Conservation (phyloP, 2,797 vertebrate species). For the Sciurus vulgaris region DNA sequence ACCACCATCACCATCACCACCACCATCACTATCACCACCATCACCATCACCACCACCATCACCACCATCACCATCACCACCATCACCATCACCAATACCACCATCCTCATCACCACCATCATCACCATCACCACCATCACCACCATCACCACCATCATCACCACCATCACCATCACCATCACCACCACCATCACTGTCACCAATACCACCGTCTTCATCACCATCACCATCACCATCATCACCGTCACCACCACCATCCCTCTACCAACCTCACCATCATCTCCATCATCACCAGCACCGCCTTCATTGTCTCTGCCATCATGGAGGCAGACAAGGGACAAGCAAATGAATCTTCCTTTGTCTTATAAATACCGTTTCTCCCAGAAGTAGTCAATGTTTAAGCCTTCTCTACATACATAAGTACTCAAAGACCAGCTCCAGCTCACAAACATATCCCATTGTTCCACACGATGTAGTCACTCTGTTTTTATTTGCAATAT, state of each 20-base stretch:
- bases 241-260: accelerated
- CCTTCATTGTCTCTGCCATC: not conserved
- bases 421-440: not conserved
- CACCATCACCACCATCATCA: not conserved
- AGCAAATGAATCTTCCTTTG: not conserved
- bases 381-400: not conserved
- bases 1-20: too few species aligned
- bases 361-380: not conserved
- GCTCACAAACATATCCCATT: not conserved
- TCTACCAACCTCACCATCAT: not conserved
- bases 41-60: not conserved
- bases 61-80: accelerated
- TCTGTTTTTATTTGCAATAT: not conserved
- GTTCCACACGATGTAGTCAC: not conserved
- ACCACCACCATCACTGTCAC: accelerated
- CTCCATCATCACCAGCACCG: accelerated
- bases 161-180: accelerated
- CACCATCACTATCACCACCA: accelerated
- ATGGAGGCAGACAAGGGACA: not conserved
- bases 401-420: not conserved
- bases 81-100: too few species aligned
- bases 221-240: accelerated
- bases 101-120: too few species aligned
- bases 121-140: accelerated
- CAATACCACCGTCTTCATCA: not conserved